Base-by-base conservation (phyloP, 2,113 vertebrate genomes). In the Myiagra hebetior region DNA sequence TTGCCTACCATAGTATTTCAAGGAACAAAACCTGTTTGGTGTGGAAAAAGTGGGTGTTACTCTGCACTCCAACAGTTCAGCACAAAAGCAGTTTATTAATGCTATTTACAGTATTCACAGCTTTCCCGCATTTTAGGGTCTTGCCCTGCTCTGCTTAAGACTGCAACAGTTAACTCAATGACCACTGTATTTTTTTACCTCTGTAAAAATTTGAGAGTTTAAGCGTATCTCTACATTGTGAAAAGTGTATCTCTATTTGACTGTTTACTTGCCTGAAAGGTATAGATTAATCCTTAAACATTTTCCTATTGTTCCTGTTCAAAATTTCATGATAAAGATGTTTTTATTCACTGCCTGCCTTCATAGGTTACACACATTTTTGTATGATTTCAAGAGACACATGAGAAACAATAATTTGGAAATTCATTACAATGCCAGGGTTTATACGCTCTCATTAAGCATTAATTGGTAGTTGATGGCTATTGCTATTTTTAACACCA, bases 381-480 rank as follows among this genome's bases (percentile, higher is more conserved):
- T 96, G 65, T 91, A 97, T 80, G 49, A 96, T 98, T 97, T 97
- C 95, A 97, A 97, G 95, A 97, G 87, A 89, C 96, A 97, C 77
- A 76, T 65, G 89, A 98, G 97, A 96, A 97, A 98, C 96, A 97
- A 98, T 98, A 98, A 98, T 98, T 98, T 98, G 97, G 89, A 98
- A 98, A 98, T 98, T 98, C 98, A 98, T 98, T 98, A 98, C 98
- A 98, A 98, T 98, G 98, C 97, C 98, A 98, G 96, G 94, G 95
- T 98, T 98, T 98, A 98, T 98, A 98, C 15, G 96, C 85, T 98
- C 98, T 98, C 98, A 98, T 98, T 98, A 98, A 98, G 98, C 98
- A 98, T 98, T 98, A 98, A 98, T 98, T 98, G 98, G 98, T 98
- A 98, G 98, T 98, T 98, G 98, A 98, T 98, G 98, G 98, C 97